Evolutionary conservation across 2,888 invertebrate genomes (phyloP).

Genomic region (Cheilosia scutellata): DNA sequence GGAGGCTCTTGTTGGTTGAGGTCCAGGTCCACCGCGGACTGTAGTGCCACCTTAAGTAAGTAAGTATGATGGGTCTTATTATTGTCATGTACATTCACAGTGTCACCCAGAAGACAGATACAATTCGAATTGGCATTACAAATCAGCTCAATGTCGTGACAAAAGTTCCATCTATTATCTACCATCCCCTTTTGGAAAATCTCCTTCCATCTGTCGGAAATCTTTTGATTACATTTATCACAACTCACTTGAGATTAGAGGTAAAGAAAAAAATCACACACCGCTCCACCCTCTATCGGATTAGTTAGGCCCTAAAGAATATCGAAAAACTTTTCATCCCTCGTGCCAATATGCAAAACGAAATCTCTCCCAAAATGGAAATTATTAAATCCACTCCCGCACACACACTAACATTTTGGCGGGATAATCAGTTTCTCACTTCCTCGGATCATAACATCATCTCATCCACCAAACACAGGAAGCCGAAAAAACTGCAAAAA

Average conservation of each 20-base stretch:
- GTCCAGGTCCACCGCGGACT: too few species aligned
- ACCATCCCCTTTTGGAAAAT: not conserved
- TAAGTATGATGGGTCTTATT: too few species aligned
- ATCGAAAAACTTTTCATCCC: slow-evolving; percentile 68
- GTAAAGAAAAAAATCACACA: slow-evolving; percentile 1
- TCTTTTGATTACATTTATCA: not conserved
- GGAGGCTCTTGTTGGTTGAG: too few species aligned
- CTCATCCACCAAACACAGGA: slow-evolving; percentile 42
- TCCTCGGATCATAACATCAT: slow-evolving; percentile 64
- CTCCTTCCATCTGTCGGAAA: too few species aligned
- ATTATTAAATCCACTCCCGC: slow-evolving; percentile 67
- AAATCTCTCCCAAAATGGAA: slow-evolving; percentile 55
- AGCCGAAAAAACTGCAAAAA: slow-evolving; percentile 23
- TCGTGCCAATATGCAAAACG: slow-evolving; percentile 69
- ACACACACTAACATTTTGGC: slow-evolving; percentile 33
- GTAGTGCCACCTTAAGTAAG: too few species aligned
- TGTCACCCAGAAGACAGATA: too few species aligned
- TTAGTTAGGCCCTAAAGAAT: slow-evolving; percentile 37
- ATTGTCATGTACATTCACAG: too few species aligned
- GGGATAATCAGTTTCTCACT: slow-evolving; percentile 69
- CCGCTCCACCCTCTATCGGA: slow-evolving; percentile 14
- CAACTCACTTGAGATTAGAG: slow-evolving; percentile 40
- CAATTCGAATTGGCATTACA: not conserved
- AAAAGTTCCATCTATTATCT: too few species aligned
- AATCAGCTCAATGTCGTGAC: too few species aligned